Base-by-base conservation (phyloP, 1,140 invertebrate genomes). In the Hypothenemus hampei region DNA sequence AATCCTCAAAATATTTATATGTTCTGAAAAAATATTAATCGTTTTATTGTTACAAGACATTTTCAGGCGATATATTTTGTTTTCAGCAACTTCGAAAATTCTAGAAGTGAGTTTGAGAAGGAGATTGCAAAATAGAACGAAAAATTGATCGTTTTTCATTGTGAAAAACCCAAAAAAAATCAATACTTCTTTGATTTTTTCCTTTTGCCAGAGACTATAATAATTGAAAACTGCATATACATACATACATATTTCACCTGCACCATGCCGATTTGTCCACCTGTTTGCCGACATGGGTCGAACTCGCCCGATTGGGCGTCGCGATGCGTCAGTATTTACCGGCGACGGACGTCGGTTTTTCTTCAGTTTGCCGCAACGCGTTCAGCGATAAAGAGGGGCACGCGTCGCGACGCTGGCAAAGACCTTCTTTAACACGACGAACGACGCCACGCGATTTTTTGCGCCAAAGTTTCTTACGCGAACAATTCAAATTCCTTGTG, bases 321-420 rank as follows among this genome's bases (percentile, higher is more conserved):
- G 65, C 65, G 65, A 65, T 66, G 65, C 65, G 63, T 61, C 58
- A 66, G 45, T 65, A 60, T 66, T 66, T 66, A 65, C 65, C 58
- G 55, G 60, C 48, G 59, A 47, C 65, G 62, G 65, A 61, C 63
- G 65, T 47, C 57, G 59, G 48, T 62, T 65, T 64, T 65, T 64
- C 64, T 60, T 65, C 59, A 65, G 63, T 65, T 65, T 63, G 58
- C 55, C 63, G 63, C 61, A 63, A 55, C 59, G 63, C 63, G 63
- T 49, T 31, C 7, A 18, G 24, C 35, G 3, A 11, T 16, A 33
- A 43, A 33, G 22, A 55, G 54, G 57, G 57, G 41, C 39, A 24
- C 36, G 53, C 41, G 45, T 36, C 53, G 44, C 53, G 53, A 56
- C 35, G 44, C 35, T 36, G 8, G 6, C n/a, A n/a, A n/a, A n/a